Evolutionary conservation across 2,797 vertebrate species (phyloP).

Genomic region (Hephaestus fuliginosus): DNA sequence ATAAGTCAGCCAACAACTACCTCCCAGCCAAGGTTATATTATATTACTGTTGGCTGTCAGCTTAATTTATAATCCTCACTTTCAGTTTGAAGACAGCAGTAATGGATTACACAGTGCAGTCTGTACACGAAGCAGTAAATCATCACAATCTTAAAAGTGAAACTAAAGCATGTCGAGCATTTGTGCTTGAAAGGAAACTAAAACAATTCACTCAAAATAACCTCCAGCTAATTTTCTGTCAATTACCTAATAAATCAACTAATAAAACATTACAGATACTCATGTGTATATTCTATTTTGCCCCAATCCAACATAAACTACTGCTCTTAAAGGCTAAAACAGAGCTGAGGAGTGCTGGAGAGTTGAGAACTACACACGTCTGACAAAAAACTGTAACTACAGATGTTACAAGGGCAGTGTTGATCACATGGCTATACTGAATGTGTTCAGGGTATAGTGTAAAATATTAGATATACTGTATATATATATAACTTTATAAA

Average conservation of each 20-base stretch:
- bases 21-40: background rate
- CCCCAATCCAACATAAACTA: background rate
- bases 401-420: background rate
- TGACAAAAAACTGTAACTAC: background rate
- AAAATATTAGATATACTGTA: too few relatives aligned
- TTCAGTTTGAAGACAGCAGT: constrained; percentile 11
- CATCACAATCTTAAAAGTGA: background rate
- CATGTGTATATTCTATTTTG: background rate
- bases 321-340: background rate
- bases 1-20: background rate
- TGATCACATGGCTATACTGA: background rate
- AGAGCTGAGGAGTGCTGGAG: background rate
- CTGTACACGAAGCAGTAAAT: background rate
- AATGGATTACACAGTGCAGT: background rate
- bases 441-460: background rate
- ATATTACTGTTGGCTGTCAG: background rate
- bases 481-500: too few relatives aligned
- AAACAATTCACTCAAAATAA: background rate
- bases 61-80: background rate
- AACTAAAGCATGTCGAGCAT: background rate
- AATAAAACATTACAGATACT: too few relatives aligned
- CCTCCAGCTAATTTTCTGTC: too few relatives aligned
- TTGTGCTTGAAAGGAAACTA: background rate
- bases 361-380: background rate
- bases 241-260: background rate